Evolutionary conservation across 2,888 invertebrate species (phyloP), one percentile per base, ranked within the genome.

Genomic region (Electrophaes corylata): DNA sequence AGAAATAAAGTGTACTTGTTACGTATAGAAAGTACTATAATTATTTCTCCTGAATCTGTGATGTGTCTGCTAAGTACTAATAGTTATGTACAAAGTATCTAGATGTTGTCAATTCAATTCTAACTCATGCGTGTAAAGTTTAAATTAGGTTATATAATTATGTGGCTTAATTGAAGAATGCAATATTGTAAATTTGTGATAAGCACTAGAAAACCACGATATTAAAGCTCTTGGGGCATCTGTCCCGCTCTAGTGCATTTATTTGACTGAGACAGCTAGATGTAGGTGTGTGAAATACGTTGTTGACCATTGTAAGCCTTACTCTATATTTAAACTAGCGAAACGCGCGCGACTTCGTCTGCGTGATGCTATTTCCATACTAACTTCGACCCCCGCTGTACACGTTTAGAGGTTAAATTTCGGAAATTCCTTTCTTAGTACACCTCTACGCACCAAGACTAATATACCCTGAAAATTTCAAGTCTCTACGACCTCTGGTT

Each of bases 31-130:
- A 62, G 76, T 66, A 75, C 75, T 75, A 76, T 70, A 76, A 81
- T 82, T 85, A 84, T 88, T 80, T 86, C 86, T 86, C 85, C 83
- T 84, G 86, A 83, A 73, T 84, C 88, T 88, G 88, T 88, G 88
- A 87, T 86, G 83, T 78, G 80, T 77, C 55, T 55, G 29, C 43
- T 60, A 55, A 43, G 40, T 59, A 59, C 59, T 60, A 76, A n/a
- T 83, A 85, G 76, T 71, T 67, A 73, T 86, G 84, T 87, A 85
- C 84, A 87, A 85, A 84, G 71, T 84, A 76, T 83, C 78, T 83
- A 84, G 79, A 75, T 84, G 81, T 87, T 86, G 88, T 88, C 86
- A 88, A 88, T 88, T 20, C n/a, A n/a, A n/a, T n/a, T 88, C 52
- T 54, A 57, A 45, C 55, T 44, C 39, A 44, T 40, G 51, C 31